A percentile compares a stretch with the other conserved stretches of the same genome.
Evolutionary conservation across 2,113 vertebrate genomes (phyloP).

Genomic region (Oenanthe melanoleuca): DNA sequence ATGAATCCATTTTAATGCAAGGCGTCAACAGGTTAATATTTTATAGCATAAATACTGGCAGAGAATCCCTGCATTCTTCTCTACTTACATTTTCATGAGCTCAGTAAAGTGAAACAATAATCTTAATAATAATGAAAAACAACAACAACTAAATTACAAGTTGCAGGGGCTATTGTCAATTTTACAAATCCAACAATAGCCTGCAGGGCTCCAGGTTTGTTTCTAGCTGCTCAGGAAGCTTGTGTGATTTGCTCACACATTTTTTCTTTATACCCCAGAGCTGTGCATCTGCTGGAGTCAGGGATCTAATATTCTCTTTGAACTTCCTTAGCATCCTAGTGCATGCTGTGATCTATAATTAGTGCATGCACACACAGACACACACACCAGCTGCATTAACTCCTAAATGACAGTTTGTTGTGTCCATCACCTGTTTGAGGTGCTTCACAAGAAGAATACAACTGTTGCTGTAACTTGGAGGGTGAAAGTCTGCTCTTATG

Average conservation of each 20-base stretch:
- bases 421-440: constrained; percentile 4
- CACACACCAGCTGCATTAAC: constrained; percentile 43
- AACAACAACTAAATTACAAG: constrained; percentile 46
- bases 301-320: constrained; percentile 75
- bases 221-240: constrained; percentile 70
- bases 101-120: constrained; percentile 57
- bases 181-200: constrained; percentile 67
- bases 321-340: constrained; percentile 65
- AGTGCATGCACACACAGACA: constrained; percentile 18
- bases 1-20: constrained; percentile 22
- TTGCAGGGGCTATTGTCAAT: constrained; percentile 65
- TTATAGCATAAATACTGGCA: neutral
- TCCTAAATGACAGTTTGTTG: constrained; percentile 34
- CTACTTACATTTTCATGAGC: constrained; percentile 44
- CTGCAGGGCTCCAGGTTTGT: constrained; percentile 68
- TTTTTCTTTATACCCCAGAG: constrained; percentile 67
- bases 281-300: constrained; percentile 63
- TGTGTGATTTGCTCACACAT: constrained; percentile 68
- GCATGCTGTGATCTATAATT: constrained; percentile 73
- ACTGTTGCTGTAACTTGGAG: neutral
- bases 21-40: constrained; percentile 51
- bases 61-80: neutral
- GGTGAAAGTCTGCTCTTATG: neutral
- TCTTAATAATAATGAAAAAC: constrained; percentile 47
- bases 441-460: neutral